Conservation (phyloP, 2,888 invertebrate genomes). For the Actias luna region DNA sequence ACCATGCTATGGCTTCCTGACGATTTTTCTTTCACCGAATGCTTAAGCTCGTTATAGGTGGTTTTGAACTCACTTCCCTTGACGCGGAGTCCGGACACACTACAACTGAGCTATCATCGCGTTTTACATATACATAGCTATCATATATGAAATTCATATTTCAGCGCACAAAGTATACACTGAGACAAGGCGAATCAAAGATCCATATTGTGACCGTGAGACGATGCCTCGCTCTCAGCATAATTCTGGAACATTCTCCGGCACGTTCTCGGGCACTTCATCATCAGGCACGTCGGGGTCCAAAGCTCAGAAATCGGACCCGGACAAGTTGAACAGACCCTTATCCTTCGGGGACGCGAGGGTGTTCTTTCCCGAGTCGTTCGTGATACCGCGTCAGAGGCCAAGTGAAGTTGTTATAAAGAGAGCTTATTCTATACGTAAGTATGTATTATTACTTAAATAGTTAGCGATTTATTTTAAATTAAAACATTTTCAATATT, state of each 20-base stretch:
- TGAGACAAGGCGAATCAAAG: constrained; percentile 62
- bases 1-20: too few species aligned
- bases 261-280: constrained; percentile 70
- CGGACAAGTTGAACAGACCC: constrained; percentile 61
- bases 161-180: constrained; percentile 72
- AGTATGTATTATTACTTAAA: constrained; percentile 40
- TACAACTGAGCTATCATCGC: too few species aligned
- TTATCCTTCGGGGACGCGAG: constrained; percentile 71
- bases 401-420: constrained; percentile 64
- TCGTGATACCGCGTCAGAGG: constrained; percentile 71
- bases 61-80: too few species aligned
- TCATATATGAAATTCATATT: constrained; percentile 21
- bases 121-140: too few species aligned
- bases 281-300: constrained; percentile 77
- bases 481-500: too few species aligned
- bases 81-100: too few species aligned
- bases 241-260: constrained; percentile 70
- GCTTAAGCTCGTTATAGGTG: too few species aligned
- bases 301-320: constrained; percentile 60
- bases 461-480: too few species aligned
- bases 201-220: constrained; percentile 59
- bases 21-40: too few species aligned
- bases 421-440: constrained; percentile 67
- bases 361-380: constrained; percentile 78
- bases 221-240: constrained; percentile 58